phyloP scores from a whole-genome alignment of 2,113 vertebrate genomes.

The Ochotona princeps region DNA sequence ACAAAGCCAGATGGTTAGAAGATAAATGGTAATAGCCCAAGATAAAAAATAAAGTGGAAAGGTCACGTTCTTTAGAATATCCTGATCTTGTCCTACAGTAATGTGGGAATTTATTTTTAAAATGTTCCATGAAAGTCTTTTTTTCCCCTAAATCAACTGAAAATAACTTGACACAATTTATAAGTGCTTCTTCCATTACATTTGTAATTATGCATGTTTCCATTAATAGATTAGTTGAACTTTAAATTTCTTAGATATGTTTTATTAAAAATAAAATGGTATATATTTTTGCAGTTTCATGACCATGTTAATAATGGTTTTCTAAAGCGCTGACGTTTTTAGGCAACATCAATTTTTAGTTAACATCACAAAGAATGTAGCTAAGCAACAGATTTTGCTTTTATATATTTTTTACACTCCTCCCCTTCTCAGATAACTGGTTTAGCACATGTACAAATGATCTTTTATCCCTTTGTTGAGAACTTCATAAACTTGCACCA shows the following conservation, averaged over 20 bases:
- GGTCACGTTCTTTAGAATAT: not conserved
- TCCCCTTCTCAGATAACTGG: not conserved
- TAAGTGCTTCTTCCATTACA: not conserved
- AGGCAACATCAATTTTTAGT: not conserved
- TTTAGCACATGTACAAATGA: not conserved
- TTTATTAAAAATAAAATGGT: not conserved
- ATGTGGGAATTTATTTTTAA: not conserved
- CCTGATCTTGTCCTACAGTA: not conserved
- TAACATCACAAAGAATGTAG: not conserved
- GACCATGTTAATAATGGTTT: not conserved
- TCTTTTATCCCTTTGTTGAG: not conserved
- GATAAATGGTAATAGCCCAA: not conserved
- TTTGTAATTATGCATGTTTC: too few species aligned
- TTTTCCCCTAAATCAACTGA: not conserved
- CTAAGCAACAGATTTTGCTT: not conserved
- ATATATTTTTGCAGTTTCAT: not conserved
- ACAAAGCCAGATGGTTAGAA: slow-evolving; percentile 1
- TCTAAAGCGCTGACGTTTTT: not conserved
- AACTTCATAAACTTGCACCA: not conserved
- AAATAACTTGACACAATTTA: slow-evolving; percentile 8
- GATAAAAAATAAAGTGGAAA: not conserved
- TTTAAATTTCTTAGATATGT: too few species aligned
- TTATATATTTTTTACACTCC: not conserved
- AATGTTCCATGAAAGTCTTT: not conserved
- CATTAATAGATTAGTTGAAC: too few species aligned